These are phyloP conservation scores for Nasua narica DNA, from an alignment of 2,797 vertebrate species.

Conservation along the genomic window DNA sequence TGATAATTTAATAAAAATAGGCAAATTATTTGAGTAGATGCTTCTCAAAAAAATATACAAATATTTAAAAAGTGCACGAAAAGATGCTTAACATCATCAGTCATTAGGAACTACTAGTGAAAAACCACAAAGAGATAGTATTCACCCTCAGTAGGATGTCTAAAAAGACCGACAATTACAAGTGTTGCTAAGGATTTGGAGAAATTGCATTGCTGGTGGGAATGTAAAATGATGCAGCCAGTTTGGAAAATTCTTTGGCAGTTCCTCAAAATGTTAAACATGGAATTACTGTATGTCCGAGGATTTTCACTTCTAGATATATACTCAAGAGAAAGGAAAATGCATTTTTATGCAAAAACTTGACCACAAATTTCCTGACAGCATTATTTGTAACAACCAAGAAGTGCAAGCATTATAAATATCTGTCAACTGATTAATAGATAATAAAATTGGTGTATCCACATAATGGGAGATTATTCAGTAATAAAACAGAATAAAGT, in stretches of 20 bases:
- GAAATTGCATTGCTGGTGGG: neutral
- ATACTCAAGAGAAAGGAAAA: neutral
- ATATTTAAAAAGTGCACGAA: neutral
- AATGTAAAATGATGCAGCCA: neutral
- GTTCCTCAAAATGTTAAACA: neutral
- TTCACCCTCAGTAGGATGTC: neutral
- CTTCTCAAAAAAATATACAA: neutral
- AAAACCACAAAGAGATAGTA: neutral
- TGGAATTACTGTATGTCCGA: neutral
- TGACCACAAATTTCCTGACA: neutral
- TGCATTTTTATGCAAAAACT: neutral
- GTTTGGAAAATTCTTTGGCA: neutral
- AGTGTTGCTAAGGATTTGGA: neutral
- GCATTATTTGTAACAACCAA: neutral
- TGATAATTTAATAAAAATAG: neutral
- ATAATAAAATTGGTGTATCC: neutral
- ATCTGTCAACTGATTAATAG: neutral
- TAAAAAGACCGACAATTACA: neutral
- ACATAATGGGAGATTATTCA: neutral
- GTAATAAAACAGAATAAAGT: neutral
- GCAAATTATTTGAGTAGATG: neutral
- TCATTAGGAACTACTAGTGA: neutral
- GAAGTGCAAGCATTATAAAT: neutral
- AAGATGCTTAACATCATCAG: neutral
- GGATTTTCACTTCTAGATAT: neutral